A percentile compares a stretch with the other conserved stretches of the same genome.
Evolutionary conservation across 35 echinoderm and acorn worm species (phyloP).

Genomic region (Hemicentrotus pulcherrimus): DNA sequence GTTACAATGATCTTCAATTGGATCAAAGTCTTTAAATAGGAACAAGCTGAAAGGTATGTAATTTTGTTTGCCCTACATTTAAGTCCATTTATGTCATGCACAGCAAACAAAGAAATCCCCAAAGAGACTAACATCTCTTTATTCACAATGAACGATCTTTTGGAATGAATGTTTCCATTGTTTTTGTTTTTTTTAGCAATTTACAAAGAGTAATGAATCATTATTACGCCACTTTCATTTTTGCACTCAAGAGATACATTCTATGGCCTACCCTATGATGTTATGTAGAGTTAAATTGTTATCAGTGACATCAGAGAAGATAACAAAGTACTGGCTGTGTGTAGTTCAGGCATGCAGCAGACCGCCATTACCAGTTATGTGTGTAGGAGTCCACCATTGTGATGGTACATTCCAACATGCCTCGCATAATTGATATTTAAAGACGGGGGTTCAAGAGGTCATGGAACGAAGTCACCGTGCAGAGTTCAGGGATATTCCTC

Average conservation of each 20-base stretch:
- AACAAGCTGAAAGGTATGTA: background rate
- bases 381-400: background rate
- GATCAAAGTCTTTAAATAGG: background rate
- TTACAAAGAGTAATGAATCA: background rate
- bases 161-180: background rate
- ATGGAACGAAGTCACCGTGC: background rate
- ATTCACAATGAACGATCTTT: background rate
- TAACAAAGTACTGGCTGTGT: background rate
- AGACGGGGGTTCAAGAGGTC: background rate
- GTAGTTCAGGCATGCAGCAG: background rate
- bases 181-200: background rate
- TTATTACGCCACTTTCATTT: background rate
- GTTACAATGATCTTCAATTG: background rate
- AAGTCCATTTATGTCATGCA: too few relatives aligned
- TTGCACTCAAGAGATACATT: background rate
- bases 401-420: background rate
- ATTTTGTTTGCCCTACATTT: too few relatives aligned
- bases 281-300: background rate
- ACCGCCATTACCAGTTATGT: background rate
- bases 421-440: background rate
- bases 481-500: background rate
- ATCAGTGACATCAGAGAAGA: background rate
- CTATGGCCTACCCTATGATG: background rate
- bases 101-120: too few relatives aligned
- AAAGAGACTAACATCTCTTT: too few relatives aligned